A percentile compares a stretch with the other conserved stretches of the same genome.
Conservation (phyloP, 2,113 vertebrate genomes). For the Phrynocephalus versicolor region DNA sequence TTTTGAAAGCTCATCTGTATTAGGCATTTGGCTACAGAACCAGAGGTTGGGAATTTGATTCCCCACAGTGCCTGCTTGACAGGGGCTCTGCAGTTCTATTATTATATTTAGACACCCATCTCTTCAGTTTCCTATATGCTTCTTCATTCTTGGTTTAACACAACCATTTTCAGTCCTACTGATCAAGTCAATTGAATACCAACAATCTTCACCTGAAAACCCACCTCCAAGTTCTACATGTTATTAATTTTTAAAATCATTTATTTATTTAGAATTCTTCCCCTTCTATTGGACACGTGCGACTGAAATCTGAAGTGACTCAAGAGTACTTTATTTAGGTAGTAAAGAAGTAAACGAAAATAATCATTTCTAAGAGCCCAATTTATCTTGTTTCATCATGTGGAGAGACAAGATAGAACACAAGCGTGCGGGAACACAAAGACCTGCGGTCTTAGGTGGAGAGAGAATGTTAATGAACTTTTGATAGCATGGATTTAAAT, state of each 20-base stretch:
- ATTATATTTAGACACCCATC: no score
- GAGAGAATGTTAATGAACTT: background rate
- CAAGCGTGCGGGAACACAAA: background rate
- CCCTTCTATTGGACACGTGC: background rate
- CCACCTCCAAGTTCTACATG: background rate
- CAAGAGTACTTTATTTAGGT: background rate
- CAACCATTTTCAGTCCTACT: background rate
- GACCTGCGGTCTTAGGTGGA: background rate
- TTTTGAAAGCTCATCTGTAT: background rate
- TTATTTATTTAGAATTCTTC: background rate
- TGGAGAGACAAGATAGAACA: background rate
- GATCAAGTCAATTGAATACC: background rate
- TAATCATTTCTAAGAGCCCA: background rate
- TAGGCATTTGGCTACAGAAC: no score
- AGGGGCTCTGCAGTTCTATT: no score
- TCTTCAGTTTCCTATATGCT: background rate
- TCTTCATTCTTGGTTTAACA: background rate
- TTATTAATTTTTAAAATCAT: background rate
- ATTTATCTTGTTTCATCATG: background rate
- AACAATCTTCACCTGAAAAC: background rate
- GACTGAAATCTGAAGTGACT: background rate
- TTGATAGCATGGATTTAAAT: slow-evolving; percentile 28
- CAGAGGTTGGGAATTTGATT: no score
- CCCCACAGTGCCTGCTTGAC: no score
- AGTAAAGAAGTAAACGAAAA: background rate